A percentile compares a stretch with the other conserved stretches of the same genome.
Conservation (phyloP, 2,113 vertebrate genomes). For the Perca fluviatilis region DNA sequence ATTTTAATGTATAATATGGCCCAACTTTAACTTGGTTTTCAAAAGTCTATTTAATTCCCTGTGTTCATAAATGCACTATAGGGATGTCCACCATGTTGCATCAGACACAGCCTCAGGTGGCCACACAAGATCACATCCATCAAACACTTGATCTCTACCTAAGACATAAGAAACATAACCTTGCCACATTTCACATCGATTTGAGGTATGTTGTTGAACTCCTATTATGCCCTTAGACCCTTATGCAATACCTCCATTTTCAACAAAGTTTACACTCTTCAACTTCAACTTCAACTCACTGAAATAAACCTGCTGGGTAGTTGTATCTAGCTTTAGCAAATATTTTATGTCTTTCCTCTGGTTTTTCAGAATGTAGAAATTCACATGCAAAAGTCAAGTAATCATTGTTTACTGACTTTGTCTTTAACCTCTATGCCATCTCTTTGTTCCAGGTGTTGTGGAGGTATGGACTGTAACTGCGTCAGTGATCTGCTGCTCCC, state of each 20-base stretch:
- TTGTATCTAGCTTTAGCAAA: neutral
- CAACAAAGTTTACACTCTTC: constrained; percentile 53
- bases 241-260: constrained; percentile 66
- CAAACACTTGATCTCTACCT: constrained; percentile 73
- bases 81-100: constrained; percentile 77
- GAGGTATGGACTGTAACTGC: constrained; percentile 94
- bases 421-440: neutral
- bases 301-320: constrained; percentile 10
- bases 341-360: neutral
- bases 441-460: constrained; percentile 76
- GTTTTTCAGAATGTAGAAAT: neutral
- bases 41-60: constrained; percentile 61
- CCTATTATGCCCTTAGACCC: constrained; percentile 38
- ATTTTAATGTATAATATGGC: constrained; percentile 36
- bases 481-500: constrained; percentile 94
- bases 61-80: constrained; percentile 61
- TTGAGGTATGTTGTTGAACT: constrained; percentile 65
- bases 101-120: constrained; percentile 75
- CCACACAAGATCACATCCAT: constrained; percentile 71
- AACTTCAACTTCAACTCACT: constrained; percentile 16
- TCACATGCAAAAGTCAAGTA: neutral
- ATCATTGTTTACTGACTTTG: neutral
- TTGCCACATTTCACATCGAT: constrained; percentile 72
- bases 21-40: constrained; percentile 55
- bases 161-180: constrained; percentile 75